phyloP scores from a whole-genome alignment of 2,797 vertebrate genomes.

The Lithobates sylvaticus region DNA sequence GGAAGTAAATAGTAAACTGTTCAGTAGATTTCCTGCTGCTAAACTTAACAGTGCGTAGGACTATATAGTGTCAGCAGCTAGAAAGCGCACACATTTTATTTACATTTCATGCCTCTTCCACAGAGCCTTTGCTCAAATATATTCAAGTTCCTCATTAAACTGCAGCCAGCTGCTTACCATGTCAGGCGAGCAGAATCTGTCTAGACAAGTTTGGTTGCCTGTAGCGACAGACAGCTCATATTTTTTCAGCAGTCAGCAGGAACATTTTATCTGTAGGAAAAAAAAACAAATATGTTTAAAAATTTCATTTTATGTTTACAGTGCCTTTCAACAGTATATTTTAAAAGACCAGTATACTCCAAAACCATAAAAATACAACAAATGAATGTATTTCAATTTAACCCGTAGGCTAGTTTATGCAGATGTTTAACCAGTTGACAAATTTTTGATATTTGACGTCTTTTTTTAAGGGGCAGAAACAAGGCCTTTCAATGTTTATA shows the following conservation, averaged over 20 bases:
- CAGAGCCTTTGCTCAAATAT: slow-evolving; percentile 32
- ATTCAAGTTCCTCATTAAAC: slow-evolving; percentile 48
- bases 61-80: slow-evolving; percentile 10
- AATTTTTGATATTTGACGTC: too few relatives aligned
- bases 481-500: too few relatives aligned
- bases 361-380: neutral
- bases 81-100: slow-evolving; percentile 15
- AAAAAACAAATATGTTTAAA: slow-evolving; percentile 55
- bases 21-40: slow-evolving; percentile 20
- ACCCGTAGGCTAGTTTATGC: neutral
- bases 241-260: slow-evolving; percentile 61
- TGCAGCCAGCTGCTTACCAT: slow-evolving; percentile 37
- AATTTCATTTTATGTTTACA: neutral
- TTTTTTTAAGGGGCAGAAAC: too few relatives aligned
- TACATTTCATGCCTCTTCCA: slow-evolving; percentile 21
- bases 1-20: neutral
- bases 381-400: neutral
- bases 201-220: slow-evolving; percentile 59
- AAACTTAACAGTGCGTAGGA: neutral
- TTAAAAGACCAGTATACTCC: neutral
- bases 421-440: neutral
- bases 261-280: slow-evolving; percentile 62
- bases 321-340: neutral
- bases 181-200: slow-evolving; percentile 47
- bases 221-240: slow-evolving; percentile 60